phyloP scores from a whole-genome alignment of 2,113 vertebrate genomes.

The Hippocampus abdominalis region DNA sequence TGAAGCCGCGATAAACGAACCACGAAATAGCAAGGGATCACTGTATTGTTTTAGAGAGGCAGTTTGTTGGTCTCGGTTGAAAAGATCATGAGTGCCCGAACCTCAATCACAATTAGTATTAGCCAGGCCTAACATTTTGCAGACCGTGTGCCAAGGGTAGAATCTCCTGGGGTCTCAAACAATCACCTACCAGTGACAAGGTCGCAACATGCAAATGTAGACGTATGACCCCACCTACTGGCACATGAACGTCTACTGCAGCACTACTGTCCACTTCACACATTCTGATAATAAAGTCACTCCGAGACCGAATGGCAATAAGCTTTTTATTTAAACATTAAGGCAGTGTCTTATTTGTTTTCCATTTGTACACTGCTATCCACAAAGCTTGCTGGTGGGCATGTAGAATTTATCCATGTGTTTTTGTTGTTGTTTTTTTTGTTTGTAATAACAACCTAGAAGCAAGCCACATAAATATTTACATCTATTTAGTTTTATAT shows the following conservation, averaged over 20 bases:
- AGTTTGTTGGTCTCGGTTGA: no score
- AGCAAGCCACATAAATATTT: conserved; percentile 83
- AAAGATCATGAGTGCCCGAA: no score
- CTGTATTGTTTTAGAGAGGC: no score
- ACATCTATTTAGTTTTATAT: conserved; percentile 79
- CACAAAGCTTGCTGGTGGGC: conserved; percentile 76
- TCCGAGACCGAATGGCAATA: conserved; percentile 70
- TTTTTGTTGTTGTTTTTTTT: conserved; percentile 64
- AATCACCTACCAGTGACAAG: background rate
- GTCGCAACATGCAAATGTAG: background rate
- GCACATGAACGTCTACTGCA: background rate
- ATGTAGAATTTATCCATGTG: conserved; percentile 76
- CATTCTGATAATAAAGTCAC: conserved; percentile 21
- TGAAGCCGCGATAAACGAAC: no score
- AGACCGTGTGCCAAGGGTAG: no score
- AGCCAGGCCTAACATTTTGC: no score
- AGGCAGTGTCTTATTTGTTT: conserved; percentile 76
- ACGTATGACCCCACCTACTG: conserved; percentile 27
- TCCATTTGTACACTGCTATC: conserved; percentile 75
- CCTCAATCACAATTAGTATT: no score
- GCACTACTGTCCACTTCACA: background rate
- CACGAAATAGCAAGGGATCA: no score
- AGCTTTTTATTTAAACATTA: conserved; percentile 83
- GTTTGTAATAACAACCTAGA: conserved; percentile 71
- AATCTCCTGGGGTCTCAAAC: no score